These are phyloP conservation scores for Platerodrilus igneus DNA, from an alignment of 2,888 invertebrate genomes.

Conservation along the genomic window DNA sequence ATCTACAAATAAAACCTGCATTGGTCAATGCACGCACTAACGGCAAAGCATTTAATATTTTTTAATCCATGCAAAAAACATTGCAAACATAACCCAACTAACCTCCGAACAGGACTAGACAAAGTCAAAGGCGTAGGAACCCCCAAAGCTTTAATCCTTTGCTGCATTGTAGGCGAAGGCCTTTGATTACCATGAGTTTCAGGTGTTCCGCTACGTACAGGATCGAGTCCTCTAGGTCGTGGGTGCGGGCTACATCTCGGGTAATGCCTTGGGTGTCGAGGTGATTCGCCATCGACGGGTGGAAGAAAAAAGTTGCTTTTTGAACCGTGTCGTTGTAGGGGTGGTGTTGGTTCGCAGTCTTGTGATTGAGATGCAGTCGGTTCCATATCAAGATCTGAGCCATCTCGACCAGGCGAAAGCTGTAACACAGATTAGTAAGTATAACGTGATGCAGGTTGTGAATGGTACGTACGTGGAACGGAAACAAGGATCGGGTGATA, in stretches of 20 bases:
- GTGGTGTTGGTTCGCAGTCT: constrained; percentile 90
- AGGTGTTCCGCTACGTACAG: constrained; percentile 48
- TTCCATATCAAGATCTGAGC: constrained; percentile 66
- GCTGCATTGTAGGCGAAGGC: constrained; percentile 83
- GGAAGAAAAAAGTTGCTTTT: constrained; percentile 85
- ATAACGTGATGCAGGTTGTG: too few species aligned
- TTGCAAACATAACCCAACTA: too few species aligned
- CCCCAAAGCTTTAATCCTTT: constrained; percentile 83
- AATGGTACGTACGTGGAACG: too few species aligned
- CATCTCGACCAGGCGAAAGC: constrained; percentile 81
- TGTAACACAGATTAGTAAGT: constrained; percentile 37
- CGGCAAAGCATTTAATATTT: too few species aligned
- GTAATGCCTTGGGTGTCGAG: constrained; percentile 53
- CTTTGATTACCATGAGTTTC: constrained; percentile 49
- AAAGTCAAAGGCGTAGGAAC: constrained; percentile 84
- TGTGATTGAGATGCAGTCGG: constrained; percentile 74
- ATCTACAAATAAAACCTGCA: too few species aligned
- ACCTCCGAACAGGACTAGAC: constrained; percentile 86
- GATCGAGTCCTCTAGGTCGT: constrained; percentile 63
- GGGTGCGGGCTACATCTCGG: constrained; percentile 78
- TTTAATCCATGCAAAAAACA: too few species aligned
- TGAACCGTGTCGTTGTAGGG: constrained; percentile 78
- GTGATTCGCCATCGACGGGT: constrained; percentile 54
- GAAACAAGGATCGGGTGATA: too few species aligned
- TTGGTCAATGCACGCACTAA: too few species aligned